phyloP scores from a whole-genome alignment of 2,888 invertebrate species.

The Pyrrhia umbra region DNA sequence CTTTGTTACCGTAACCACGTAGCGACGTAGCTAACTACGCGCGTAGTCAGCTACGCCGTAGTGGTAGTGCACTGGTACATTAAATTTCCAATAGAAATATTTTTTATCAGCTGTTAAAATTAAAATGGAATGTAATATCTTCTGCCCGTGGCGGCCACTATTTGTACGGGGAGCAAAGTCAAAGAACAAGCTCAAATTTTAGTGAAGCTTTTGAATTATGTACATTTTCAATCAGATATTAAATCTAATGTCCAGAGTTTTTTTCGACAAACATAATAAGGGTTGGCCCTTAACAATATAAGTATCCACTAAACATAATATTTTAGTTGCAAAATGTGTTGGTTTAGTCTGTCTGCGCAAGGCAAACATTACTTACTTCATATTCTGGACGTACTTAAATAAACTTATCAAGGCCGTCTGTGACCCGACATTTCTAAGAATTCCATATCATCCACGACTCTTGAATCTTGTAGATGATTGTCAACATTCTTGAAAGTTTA shows the following conservation, averaged over 20 bases:
- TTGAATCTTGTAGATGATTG: neutral
- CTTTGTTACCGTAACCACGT: constrained; percentile 1
- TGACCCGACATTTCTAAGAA: neutral
- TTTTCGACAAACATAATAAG: too few species aligned
- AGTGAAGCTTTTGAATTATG: too few species aligned
- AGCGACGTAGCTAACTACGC: constrained; percentile 2
- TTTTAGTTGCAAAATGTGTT: neutral
- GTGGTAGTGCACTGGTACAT: neutral
- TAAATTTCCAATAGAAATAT: too few species aligned
- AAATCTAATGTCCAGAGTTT: too few species aligned
- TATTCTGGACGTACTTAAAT: neutral
- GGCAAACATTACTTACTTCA: neutral
- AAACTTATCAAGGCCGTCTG: neutral
- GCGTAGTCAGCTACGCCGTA: constrained; percentile 12
- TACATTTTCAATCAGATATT: too few species aligned
- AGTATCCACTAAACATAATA: too few species aligned
- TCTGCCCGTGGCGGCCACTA: too few species aligned
- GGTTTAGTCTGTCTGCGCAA: neutral
- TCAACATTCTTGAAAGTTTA: neutral
- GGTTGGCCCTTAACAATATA: too few species aligned
- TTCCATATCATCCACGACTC: neutral
- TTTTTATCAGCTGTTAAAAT: too few species aligned
- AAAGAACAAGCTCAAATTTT: too few species aligned
- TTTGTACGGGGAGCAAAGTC: too few species aligned
- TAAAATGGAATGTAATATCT: too few species aligned